Evolutionary conservation across 2,113 vertebrate genomes (phyloP).

Genomic region (Calcarius ornatus): DNA sequence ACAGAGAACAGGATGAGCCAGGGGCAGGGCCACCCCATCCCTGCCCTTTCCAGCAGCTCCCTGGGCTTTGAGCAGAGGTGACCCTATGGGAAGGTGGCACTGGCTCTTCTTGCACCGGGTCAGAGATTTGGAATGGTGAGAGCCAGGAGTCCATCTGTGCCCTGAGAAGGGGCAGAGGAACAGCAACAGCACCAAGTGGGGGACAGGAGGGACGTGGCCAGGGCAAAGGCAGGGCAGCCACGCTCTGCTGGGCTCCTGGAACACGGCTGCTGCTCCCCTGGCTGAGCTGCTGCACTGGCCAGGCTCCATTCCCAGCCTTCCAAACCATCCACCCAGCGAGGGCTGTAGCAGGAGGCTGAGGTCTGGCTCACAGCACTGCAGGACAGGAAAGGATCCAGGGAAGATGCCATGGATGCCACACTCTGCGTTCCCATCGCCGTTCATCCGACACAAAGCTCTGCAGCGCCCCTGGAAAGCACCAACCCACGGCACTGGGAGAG

Average conservation of each 20-base stretch:
- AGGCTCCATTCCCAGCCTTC: not conserved
- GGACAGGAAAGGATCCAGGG: accelerated
- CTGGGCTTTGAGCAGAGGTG: not conserved
- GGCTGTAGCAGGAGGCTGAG: not conserved
- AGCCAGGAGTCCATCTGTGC: not conserved
- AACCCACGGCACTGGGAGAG: accelerated
- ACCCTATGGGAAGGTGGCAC: accelerated
- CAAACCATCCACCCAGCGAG: accelerated
- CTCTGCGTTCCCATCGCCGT: accelerated
- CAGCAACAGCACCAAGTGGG: accelerated
- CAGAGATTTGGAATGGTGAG: accelerated
- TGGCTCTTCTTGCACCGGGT: not conserved
- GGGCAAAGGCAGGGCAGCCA: not conserved
- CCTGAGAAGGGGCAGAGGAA: not conserved
- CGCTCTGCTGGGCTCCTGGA: accelerated
- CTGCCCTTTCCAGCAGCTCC: not conserved
- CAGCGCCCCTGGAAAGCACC: accelerated
- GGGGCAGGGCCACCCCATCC: not conserved
- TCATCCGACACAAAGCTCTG: accelerated
- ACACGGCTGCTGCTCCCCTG: accelerated
- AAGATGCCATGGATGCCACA: accelerated
- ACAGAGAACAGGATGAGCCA: accelerated
- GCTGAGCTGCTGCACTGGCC: accelerated
- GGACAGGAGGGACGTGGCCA: not conserved
- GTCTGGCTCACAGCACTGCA: not conserved